Base-by-base conservation (phyloP, 2,113 vertebrate species). In the Ammospiza caudacuta region DNA sequence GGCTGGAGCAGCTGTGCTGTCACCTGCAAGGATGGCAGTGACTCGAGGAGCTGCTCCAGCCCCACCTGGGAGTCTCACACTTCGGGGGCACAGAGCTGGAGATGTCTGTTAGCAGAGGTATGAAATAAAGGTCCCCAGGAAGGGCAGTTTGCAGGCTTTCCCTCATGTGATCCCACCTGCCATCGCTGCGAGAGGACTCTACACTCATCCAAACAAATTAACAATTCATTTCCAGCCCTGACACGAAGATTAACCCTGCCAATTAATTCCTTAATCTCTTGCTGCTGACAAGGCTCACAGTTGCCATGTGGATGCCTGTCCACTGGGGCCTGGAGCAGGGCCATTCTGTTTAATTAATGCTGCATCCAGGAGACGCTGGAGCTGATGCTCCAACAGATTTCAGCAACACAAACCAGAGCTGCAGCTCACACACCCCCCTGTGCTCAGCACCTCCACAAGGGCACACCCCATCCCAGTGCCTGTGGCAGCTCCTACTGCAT, bases 181-280 rank as follows among this genome's bases (percentile, higher is more conserved):
- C 66, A 19, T 82, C 15, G 0, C 84, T 46, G 74, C 12, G 16
- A 87, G 78, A 84, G 91, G 81, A 85, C 89, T 89, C 92, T 20
- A 43, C 82, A 54, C 78, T 91, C 91, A 41, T 85, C 70, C 83
- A 89, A 95, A 73, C 87, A 92, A 96, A 95, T 96, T 94, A 95
- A 94, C 91, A 79, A 95, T 94, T 96, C 93, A 66, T 87, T 92
- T 72, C 91, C 74, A 94, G 39, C 74, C 81, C 87, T 94, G 94
- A 83, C 83, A 91, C 2, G n/a, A 78, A 95, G 83, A 96, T 97
- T 96, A 97, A 97, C 95, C 95, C 95, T 94, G 93, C 94, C 95
- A 95, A 96, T 96, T 96, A 95, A 92, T 94, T 94, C 91, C 74
- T 82, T 95, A 87, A 95, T 96, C 93, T 95, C 94, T 95, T 22